Conservation (phyloP, 1,140 invertebrate genomes). For the Drosophila pectinifera region DNA sequence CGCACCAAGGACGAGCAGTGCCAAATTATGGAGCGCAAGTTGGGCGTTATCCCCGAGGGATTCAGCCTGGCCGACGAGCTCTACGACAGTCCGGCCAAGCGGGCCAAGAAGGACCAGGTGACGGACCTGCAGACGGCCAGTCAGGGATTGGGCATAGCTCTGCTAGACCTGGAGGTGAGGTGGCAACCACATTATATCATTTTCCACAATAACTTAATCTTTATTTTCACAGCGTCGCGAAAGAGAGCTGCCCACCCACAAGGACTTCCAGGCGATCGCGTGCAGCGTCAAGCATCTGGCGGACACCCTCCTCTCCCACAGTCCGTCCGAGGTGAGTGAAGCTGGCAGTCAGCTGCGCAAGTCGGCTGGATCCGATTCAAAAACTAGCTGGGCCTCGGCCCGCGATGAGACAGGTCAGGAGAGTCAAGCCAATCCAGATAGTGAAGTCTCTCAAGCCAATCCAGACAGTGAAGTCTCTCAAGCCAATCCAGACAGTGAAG, state of each 20-base stretch:
- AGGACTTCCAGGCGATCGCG: slow-evolving; percentile 72
- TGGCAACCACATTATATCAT: too few species aligned
- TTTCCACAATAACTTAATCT: not conserved
- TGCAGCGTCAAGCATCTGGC: slow-evolving; percentile 80
- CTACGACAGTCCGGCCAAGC: slow-evolving; percentile 71
- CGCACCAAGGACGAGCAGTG: slow-evolving; percentile 74
- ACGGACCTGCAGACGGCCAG: slow-evolving; percentile 61
- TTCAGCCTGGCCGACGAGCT: slow-evolving; percentile 78
- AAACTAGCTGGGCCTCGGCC: slow-evolving; percentile 3
- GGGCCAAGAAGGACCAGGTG: slow-evolving; percentile 62
- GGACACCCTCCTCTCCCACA: slow-evolving; percentile 70
- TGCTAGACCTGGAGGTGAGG: slow-evolving; percentile 69
- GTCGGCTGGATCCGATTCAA: not conserved
- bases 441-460: not conserved
- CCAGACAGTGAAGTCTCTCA: not conserved
- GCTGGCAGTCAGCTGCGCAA: not conserved
- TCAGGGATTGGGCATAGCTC: slow-evolving; percentile 62
- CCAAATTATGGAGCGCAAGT: slow-evolving; percentile 59
- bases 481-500: too few species aligned
- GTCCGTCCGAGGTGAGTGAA: slow-evolving; percentile 71
- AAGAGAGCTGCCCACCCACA: slow-evolving; percentile 66
- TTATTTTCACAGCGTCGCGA: slow-evolving; percentile 55
- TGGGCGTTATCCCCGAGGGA: slow-evolving; percentile 64
- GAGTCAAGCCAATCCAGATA: not conserved
- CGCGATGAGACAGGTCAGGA: slow-evolving; percentile 7